These are phyloP conservation scores for Apteryx owenii DNA, from an alignment of 2,113 vertebrate species.

Conservation along the genomic window DNA sequence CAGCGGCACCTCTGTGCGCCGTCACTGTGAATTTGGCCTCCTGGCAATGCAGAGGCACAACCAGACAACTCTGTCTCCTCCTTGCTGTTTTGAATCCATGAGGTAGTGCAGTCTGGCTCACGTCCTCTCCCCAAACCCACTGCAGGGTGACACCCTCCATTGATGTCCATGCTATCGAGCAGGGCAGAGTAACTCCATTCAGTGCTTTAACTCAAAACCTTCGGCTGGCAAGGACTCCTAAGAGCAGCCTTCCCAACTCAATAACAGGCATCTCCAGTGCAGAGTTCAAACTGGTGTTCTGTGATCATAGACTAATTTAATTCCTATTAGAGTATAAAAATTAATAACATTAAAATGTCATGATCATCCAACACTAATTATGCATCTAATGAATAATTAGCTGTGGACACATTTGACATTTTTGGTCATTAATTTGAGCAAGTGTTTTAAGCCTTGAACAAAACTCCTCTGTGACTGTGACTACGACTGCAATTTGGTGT, in stretches of 20 bases:
- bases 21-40: neutral
- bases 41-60: neutral
- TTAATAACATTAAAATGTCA: slow-evolving; percentile 90
- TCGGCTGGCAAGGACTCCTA: accelerated
- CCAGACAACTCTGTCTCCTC: neutral
- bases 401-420: slow-evolving; percentile 92
- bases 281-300: neutral
- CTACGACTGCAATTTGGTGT: neutral
- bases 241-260: neutral
- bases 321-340: slow-evolving; percentile 78
- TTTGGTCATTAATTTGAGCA: slow-evolving; percentile 91
- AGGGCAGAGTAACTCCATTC: neutral
- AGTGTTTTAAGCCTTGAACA: slow-evolving; percentile 74
- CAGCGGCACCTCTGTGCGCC: neutral
- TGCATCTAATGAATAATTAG: slow-evolving; percentile 96
- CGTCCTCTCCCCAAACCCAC: neutral
- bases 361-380: slow-evolving; percentile 91
- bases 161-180: neutral
- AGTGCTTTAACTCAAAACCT: accelerated
- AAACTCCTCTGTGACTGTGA: slow-evolving; percentile 27
- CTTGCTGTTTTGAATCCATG: neutral
- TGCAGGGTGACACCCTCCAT: accelerated
- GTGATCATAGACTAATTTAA: slow-evolving; percentile 53
- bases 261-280: neutral
- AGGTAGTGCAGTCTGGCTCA: no score